Conservation (phyloP, 2,113 vertebrate species). For the Pseudonaja textilis region DNA sequence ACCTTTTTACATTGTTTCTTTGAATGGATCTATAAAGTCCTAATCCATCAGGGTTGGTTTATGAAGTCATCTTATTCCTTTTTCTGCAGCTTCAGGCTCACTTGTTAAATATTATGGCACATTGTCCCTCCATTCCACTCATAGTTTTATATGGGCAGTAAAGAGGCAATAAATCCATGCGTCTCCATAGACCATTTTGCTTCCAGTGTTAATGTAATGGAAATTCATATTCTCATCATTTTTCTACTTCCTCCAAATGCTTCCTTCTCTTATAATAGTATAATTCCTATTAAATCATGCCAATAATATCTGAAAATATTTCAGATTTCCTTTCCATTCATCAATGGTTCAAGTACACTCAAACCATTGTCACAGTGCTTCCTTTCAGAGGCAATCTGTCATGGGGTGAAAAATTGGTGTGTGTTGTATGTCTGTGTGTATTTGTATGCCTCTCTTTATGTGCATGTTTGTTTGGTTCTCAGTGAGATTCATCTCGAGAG, state of each 20-base stretch:
- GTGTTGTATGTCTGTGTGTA: background rate
- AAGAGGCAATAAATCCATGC: background rate
- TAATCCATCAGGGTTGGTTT: background rate
- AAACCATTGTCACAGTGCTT: background rate
- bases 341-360: background rate
- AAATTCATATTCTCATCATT: background rate
- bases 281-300: background rate
- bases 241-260: background rate
- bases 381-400: background rate
- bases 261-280: background rate
- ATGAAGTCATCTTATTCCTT: background rate
- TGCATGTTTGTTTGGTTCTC: background rate
- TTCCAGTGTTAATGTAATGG: background rate
- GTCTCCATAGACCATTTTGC: background rate
- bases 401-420: background rate
- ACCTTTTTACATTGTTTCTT: background rate
- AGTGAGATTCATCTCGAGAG: background rate
- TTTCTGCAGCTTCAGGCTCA: background rate
- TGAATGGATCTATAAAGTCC: background rate
- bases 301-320: background rate
- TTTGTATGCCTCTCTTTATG: background rate
- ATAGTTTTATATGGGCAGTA: background rate
- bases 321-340: background rate
- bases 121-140: background rate
- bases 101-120: background rate